Percentiles rank a stretch among this genome's conserved stretches.
phyloP scores from a whole-genome alignment of 1,140 invertebrate genomes.

The Drosophila tropicalis region DNA sequence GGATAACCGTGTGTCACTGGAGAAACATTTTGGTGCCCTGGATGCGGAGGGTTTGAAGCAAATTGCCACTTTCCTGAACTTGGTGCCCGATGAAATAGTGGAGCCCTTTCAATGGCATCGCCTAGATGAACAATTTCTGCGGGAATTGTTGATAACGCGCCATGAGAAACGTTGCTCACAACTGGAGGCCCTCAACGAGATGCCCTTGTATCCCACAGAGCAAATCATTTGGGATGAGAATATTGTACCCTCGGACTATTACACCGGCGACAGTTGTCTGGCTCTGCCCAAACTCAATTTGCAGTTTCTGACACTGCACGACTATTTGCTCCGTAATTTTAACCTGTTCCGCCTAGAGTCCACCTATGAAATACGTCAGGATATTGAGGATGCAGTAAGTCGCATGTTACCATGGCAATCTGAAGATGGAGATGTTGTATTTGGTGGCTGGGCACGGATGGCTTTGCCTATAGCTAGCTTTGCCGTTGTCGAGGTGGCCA shows the following conservation, averaged over 20 bases:
- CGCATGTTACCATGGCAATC: conserved; percentile 96
- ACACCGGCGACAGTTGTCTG: conserved; percentile 96
- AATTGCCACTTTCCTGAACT: conserved; percentile 93
- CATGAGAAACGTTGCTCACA: conserved; percentile 96
- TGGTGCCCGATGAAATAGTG: conserved; percentile 91
- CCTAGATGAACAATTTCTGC: conserved; percentile 91
- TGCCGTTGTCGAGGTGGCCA: conserved; percentile 96
- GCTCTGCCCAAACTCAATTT: conserved; percentile 99
- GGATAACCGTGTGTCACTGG: conserved; percentile 92
- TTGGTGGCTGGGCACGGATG: conserved; percentile 99
- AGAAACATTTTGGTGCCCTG: conserved; percentile 93
- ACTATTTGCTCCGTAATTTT: conserved; percentile 99
- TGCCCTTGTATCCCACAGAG: conserved; percentile 99
- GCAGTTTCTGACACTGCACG: conserved; percentile 99
- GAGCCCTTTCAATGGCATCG: conserved; percentile 89
- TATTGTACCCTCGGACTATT: conserved; percentile 98
- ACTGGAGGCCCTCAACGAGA: conserved; percentile 96
- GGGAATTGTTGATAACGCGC: conserved; percentile 92
- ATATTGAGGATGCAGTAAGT: conserved; percentile 98
- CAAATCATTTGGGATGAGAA: conserved; percentile 99
- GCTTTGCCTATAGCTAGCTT: conserved; percentile 97
- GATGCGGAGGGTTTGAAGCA: conserved; percentile 91
- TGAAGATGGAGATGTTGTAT: conserved; percentile 94
- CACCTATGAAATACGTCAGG: conserved; percentile 99
- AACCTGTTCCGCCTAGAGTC: conserved; percentile 99